phyloP scores from a whole-genome alignment of 2,888 invertebrate genomes.

The Odontothrips loti region DNA sequence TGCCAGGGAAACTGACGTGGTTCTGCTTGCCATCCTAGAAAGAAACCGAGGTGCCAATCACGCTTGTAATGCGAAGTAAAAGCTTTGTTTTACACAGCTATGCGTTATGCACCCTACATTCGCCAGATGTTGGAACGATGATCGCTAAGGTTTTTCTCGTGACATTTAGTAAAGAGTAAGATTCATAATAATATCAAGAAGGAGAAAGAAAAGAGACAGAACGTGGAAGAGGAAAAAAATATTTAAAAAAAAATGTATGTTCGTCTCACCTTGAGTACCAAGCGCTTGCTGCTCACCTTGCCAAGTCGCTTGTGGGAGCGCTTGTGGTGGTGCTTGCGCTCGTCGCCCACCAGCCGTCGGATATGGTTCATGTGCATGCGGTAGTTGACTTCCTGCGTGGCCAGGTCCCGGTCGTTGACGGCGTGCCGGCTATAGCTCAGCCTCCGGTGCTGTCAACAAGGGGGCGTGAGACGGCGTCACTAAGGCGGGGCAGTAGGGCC shows the following conservation, averaged over 20 bases:
- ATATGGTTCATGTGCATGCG: conserved; percentile 82
- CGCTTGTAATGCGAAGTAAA: background rate
- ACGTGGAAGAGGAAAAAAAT: background rate
- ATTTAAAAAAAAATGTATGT: background rate
- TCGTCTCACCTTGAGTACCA: background rate
- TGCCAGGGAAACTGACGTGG: conserved; percentile 85
- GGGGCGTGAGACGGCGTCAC: background rate
- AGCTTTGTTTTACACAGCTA: too few relatives aligned
- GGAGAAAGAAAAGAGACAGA: background rate
- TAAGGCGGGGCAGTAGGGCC: background rate
- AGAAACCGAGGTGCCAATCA: too few relatives aligned
- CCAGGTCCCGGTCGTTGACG: conserved; percentile 81
- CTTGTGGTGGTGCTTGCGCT: conserved; percentile 71
- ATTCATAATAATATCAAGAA: background rate
- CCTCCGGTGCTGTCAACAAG: conserved; percentile 66
- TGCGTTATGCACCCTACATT: too few relatives aligned
- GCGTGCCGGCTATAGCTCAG: conserved; percentile 88
- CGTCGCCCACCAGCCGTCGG: conserved; percentile 77
- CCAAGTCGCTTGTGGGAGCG: conserved; percentile 73
- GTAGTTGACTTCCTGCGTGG: conserved; percentile 79
- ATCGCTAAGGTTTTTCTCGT: background rate
- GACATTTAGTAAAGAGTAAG: background rate
- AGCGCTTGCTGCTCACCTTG: conserved; percentile 56
- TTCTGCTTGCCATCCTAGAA: conserved; percentile 76
- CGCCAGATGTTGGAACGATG: too few relatives aligned